Evolutionary conservation across 2,797 vertebrate species (phyloP).

Genomic region (Phylloscopus collybita): DNA sequence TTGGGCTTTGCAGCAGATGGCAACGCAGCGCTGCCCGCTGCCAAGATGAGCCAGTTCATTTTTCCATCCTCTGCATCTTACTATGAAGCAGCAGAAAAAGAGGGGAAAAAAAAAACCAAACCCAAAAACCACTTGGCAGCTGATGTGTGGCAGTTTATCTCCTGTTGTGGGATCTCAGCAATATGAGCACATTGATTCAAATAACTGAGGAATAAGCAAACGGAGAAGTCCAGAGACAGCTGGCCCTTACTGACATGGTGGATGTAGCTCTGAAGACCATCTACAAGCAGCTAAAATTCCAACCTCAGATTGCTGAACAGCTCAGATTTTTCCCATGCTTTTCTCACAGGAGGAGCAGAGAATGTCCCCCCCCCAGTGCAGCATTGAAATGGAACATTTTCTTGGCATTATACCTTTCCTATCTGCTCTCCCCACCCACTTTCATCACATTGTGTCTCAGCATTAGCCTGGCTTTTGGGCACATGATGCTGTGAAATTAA

Average conservation of each 20-base stretch:
- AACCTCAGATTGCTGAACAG: neutral
- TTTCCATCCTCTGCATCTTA: slow-evolving; percentile 52
- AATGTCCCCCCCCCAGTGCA: neutral
- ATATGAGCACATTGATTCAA: neutral
- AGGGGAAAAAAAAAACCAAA: neutral
- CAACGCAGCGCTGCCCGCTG: slow-evolving; percentile 45
- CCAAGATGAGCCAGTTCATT: slow-evolving; percentile 36
- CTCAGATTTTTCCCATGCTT: neutral
- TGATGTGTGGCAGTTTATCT: neutral
- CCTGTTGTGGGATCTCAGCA: neutral
- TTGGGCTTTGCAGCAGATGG: slow-evolving; percentile 65
- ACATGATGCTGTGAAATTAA: neutral
- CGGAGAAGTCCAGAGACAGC: neutral
- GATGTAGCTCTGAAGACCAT: neutral
- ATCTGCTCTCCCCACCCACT: neutral
- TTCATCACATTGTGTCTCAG: neutral
- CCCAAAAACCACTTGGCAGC: neutral
- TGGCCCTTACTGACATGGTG: neutral
- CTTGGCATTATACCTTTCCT: neutral
- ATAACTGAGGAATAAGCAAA: slow-evolving; percentile 15
- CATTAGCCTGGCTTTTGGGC: neutral
- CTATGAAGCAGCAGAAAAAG: slow-evolving; percentile 49
- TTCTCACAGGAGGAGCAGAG: neutral
- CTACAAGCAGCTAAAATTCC: neutral
- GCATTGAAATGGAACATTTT: neutral